A percentile compares a stretch with the other conserved stretches of the same genome.
Conservation (phyloP, 2,888 invertebrate genomes). For the Epinotia nisella region DNA sequence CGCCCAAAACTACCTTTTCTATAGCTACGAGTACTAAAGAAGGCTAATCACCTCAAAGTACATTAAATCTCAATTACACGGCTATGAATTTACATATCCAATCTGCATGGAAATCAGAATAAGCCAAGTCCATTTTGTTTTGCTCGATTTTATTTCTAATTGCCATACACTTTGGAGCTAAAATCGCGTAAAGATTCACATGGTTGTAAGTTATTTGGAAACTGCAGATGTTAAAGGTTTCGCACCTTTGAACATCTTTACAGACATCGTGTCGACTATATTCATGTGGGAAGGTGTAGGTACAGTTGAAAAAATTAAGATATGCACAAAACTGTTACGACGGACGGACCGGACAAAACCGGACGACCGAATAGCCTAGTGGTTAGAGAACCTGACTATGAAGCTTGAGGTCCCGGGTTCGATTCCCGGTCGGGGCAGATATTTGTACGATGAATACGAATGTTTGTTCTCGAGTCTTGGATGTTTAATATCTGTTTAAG, state of each 20-base stretch:
- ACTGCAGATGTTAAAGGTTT: background rate
- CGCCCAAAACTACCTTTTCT: background rate
- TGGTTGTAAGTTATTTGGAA: background rate
- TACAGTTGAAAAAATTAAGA: background rate
- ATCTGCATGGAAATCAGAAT: too few species aligned
- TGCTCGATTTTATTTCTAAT: background rate
- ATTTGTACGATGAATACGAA: too few species aligned
- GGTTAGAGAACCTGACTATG: too few species aligned
- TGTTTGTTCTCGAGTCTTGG: too few species aligned
- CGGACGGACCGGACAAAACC: too few species aligned
- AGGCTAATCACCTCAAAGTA: background rate
- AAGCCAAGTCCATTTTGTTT: background rate
- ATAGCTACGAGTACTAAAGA: background rate
- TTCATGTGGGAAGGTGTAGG: background rate
- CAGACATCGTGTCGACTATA: background rate
- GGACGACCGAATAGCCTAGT: too few species aligned
- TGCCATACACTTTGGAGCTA: background rate
- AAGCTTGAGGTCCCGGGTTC: too few species aligned
- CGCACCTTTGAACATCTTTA: background rate
- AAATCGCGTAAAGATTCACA: background rate
- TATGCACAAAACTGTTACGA: too few species aligned
- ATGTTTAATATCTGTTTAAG: too few species aligned
- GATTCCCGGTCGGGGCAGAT: too few species aligned
- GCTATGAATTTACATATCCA: background rate
- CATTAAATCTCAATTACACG: slow-evolving; percentile 1